Base-by-base conservation (phyloP, 2,113 vertebrate species). In the rat (Rattus norvegicus) region DNA sequence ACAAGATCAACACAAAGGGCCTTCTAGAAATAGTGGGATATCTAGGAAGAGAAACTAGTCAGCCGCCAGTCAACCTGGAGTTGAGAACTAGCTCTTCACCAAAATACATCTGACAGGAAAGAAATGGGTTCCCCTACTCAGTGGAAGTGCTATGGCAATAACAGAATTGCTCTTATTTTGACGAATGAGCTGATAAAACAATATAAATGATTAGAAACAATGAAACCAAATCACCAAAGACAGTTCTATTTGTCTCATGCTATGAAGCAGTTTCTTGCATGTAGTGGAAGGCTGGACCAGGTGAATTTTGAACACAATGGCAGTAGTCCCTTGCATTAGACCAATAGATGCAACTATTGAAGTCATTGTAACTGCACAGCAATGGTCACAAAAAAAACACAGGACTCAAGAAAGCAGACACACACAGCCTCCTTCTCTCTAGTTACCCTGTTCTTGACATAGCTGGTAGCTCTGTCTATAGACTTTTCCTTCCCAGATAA, bases 111-210 rank as follows among this genome's bases (percentile, higher is more conserved):
- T 43, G 52, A 96, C 73, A 94, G 69, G 36, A 91, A 79, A 95
- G 81, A 92, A 95, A 93, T 69, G 79, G 93, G 39, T 6, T 65
- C 89, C 26, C 30, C 80, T 85, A 90, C 75, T 85, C 63, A 90
- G 67, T 47, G 80, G 77, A 39, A 67, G 26, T 7, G 22, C 33
- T 22, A 12, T 33, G 12, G 56, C 59, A 93, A 75, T 49, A 88
- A 96, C 39, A 81, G 69, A 56, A 36, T 28, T 61, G 81, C 80
- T 90, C 89, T 22, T 92, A 67, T 88, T 79, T 90, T 90, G 96
- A 96, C 49, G 70, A 92, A 96, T 76, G n/a, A 91, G 19, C 69
- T 92, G 95, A 97, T 79, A 75, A 96, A 83, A 97, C 33, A 59
- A 84, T 61, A 88, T 39, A 88, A 95, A 91, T 24, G 92, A 95